Conservation (phyloP, 2,797 vertebrate genomes). For the Ptychobarbus kaznakovi region DNA sequence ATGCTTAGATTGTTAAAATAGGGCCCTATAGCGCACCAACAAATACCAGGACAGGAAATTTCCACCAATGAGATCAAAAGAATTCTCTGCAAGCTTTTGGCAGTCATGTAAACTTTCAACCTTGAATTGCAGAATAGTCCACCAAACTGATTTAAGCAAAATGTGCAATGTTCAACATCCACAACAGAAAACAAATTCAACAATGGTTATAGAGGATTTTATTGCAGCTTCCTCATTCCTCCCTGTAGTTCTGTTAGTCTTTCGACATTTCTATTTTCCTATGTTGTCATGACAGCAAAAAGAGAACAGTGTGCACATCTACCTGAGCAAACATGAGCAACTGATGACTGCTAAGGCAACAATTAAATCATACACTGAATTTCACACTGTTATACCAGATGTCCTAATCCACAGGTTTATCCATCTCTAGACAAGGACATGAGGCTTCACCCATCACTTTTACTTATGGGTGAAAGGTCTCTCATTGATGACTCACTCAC, state of each 20-base stretch:
- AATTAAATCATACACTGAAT: slow-evolving; percentile 6
- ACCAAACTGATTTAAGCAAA: not conserved
- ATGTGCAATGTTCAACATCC: not conserved
- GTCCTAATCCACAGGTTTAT: slow-evolving; percentile 2
- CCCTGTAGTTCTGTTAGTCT: not conserved
- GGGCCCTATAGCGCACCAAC: not conserved
- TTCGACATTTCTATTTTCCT: slow-evolving; percentile 2
- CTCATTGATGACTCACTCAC: not conserved
- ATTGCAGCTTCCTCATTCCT: slow-evolving; percentile 35
- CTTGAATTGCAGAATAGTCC: not conserved
- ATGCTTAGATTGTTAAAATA: no score
- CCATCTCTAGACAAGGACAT: not conserved
- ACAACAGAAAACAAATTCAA: not conserved
- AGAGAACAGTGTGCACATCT: slow-evolving; percentile 6
- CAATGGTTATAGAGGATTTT: not conserved
- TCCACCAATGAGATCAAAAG: slow-evolving; percentile 47
- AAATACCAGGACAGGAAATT: slow-evolving; percentile 47
- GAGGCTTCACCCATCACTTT: slow-evolving; percentile 1
- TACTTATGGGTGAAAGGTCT: not conserved
- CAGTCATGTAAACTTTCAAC: slow-evolving; percentile 5
- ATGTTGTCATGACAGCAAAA: slow-evolving; percentile 28
- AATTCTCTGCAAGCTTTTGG: slow-evolving; percentile 37
- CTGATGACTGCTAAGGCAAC: not conserved
- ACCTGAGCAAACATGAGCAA: slow-evolving; percentile 14
- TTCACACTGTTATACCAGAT: not conserved